Evolutionary conservation across 2,113 vertebrate genomes (phyloP), one percentile per base, ranked within the genome.

Genomic region (Thymallus thymallus): DNA sequence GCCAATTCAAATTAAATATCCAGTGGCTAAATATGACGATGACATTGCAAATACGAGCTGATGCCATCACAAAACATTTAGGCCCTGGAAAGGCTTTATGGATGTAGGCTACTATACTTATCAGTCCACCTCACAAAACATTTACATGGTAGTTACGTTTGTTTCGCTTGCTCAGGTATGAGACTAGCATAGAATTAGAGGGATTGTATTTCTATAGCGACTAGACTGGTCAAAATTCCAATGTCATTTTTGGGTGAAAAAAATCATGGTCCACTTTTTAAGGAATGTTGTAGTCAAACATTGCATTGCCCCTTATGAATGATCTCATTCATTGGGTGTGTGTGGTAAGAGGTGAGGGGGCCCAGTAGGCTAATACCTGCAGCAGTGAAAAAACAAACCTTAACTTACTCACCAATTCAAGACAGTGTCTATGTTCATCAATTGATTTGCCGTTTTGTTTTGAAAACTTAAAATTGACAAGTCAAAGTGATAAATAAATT

Each of bases 401-500:
- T 89, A 0, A 82, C 81, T 69, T 78, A 68, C 83, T 85, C 76
- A 80, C 81, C 74, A 78, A 68, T 84, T 85, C 76, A 85, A 67
- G 20, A 72, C 22, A 75, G 84, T 89, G 75, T 88, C 71, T 84
- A 78, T 85, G 83, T 85, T 88, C 86, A 89, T 90, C 80, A 84
- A 85, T 82, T 88, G 70, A 89, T 74, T 85, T 84, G 83, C 74
- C 74, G 86, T 91, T 91, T 88, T 87, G 80, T 92, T 41, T 90
- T 88, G 22, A 88, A 88, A 51, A 16, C 16, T 69, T 60, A 61
- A 84, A 85, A 78, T 76, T 75, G 78, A 14, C 48, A 87, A 83
- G 87, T 91, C 88, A 87, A 91, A 88, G 71, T 89, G 81, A 91
- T 91, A 89, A 88, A 91, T 92, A 84, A 90, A 89, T 90, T 72